Conservation (phyloP, 2,113 vertebrate species). For the Poeciliopsis prolifica region DNA sequence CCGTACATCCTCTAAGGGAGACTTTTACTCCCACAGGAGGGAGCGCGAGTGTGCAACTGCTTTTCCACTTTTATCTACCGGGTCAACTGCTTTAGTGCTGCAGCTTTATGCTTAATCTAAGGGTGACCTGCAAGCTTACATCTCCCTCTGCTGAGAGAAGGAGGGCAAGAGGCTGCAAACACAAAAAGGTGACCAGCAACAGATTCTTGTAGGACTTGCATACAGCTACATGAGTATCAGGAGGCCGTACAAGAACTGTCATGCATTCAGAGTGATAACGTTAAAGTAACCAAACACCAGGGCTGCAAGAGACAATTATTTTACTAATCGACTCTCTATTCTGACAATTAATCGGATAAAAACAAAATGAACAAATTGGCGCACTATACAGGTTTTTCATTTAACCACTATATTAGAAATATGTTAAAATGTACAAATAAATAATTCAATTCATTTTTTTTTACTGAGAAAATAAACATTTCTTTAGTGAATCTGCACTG, state of each 20-base stretch:
- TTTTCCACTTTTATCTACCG: constrained; percentile 54
- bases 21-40: constrained; percentile 31
- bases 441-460: too few species aligned
- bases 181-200: background rate
- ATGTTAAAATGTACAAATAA: too few species aligned
- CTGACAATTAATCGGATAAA: too few species aligned
- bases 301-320: too few species aligned
- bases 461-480: too few species aligned
- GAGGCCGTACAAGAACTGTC: constrained; percentile 6
- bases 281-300: constrained; percentile 2
- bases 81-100: constrained; percentile 65
- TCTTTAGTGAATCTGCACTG: too few species aligned
- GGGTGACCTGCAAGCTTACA: constrained; percentile 70
- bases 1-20: constrained; percentile 24
- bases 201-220: constrained; percentile 1
- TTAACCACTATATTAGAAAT: too few species aligned
- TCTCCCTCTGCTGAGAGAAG: constrained; percentile 38
- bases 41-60: constrained; percentile 34
- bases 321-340: too few species aligned
- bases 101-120: constrained; percentile 72
- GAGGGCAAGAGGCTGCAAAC: constrained; percentile 12
- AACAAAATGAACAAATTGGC: too few species aligned
- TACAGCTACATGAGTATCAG: constrained; percentile 3
- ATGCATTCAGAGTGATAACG: background rate
- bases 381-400: too few species aligned